Base-by-base conservation (phyloP, 2,888 invertebrate species). In the Shargacucullia verbasci region DNA sequence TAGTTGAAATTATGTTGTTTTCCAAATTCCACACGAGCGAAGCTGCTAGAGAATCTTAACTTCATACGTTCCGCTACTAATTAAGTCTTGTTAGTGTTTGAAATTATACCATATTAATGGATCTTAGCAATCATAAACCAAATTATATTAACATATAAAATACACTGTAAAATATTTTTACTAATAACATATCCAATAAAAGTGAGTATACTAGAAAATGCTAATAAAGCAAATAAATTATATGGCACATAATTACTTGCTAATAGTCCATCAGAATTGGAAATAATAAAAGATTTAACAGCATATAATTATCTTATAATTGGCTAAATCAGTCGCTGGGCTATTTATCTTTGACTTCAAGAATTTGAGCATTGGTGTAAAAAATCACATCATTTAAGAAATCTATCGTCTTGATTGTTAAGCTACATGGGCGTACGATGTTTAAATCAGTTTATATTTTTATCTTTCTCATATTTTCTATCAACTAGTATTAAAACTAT, bases 151-250 rank as follows among this genome's bases (percentile, higher is more conserved):
- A 44, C 44, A 54, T 41, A 54, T 56, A 50, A 67, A 70, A 53
- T 48, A 31, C 34, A 54, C 44, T 41, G 44, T 44, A 53, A 15
- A 45, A 25, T 47, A 15, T 54, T 53, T 61, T 66, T 20, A 49
- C 38, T 61, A 54, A 61, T 48, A 54, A 14, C 39, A 12, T 15
- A 25, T 33, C 35, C 49, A 58, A 59, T 67, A 59, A 50, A 61
- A 20, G 44, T 8, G 44, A 39, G n/a, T 61, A 45, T 50, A 66
- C 48, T 40, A 47, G 53, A 48, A 70, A 70, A 70, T 63, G 62
- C 40, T 66, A 66, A 70, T 70, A 50, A 66, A 79, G 79, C 46
- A 58, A 55, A 70, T 70, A 64, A 64, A 71, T 68, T 71, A 59
- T 71, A 71, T 59, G 49, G 55, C 37, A 33, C 60, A 60, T 71